Evolutionary conservation across 2,797 vertebrate species (phyloP).

Genomic region (Manis crassicaudata): DNA sequence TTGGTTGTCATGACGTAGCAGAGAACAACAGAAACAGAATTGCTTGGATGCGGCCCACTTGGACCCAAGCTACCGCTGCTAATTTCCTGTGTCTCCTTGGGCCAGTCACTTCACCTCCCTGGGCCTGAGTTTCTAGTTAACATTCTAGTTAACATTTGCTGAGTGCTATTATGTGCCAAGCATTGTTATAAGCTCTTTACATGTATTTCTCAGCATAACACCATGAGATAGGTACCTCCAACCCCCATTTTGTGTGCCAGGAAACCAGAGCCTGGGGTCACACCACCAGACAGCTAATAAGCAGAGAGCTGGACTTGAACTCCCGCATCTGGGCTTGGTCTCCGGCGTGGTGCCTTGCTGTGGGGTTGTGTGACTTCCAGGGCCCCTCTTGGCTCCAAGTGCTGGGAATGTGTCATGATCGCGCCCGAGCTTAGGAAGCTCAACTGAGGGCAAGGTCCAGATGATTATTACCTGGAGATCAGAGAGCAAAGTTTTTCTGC

Average conservation of each 20-base stretch:
- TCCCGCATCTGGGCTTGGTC: not conserved
- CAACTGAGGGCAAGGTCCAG: constrained; percentile 61
- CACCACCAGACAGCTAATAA: not conserved
- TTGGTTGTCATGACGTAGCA: not conserved
- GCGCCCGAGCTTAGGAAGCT: not conserved
- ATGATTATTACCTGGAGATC: not conserved
- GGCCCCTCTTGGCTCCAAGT: not conserved
- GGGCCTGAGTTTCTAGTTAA: not conserved
- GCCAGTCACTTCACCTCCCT: not conserved
- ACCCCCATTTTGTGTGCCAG: not conserved
- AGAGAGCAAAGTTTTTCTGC: constrained; percentile 55
- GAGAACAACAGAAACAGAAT: not conserved
- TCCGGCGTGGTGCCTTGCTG: not conserved
- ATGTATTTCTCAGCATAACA: not conserved
- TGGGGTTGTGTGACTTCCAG: not conserved
- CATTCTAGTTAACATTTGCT: not conserved
- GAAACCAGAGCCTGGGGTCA: not conserved
- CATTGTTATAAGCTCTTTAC: too few species aligned
- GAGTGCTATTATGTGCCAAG: not conserved
- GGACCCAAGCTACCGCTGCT: not conserved
- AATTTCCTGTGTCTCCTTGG: not conserved
- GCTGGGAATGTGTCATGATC: not conserved
- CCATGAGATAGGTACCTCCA: not conserved
- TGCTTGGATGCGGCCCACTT: not conserved
- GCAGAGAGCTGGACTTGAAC: not conserved